Evolutionary conservation across 2,113 vertebrate species (phyloP).

Genomic region (Brienomyrus brachyistius): DNA sequence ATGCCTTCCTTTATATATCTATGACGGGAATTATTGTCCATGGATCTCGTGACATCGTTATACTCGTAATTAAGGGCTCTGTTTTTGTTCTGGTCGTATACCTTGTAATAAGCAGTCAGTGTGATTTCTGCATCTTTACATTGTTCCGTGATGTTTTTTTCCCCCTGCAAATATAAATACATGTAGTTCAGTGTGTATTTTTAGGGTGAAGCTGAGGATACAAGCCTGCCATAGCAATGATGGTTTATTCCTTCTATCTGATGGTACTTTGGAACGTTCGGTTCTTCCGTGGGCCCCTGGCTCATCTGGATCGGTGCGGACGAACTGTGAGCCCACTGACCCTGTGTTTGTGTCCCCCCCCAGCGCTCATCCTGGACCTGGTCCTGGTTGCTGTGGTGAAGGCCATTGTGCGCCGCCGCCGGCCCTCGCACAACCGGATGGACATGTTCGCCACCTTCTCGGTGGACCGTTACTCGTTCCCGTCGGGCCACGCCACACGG

Average conservation of each 20-base stretch:
- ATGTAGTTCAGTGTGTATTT: background rate
- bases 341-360: background rate
- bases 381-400: constrained; percentile 77
- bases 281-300: background rate
- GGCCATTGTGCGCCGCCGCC: constrained; percentile 77
- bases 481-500: constrained; percentile 87
- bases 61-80: background rate
- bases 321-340: background rate
- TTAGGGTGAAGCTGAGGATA: background rate
- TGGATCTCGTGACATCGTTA: background rate
- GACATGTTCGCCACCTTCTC: constrained; percentile 96
- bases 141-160: background rate
- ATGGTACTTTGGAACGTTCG: background rate
- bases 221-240: background rate
- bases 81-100: background rate
- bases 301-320: background rate
- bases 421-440: constrained; percentile 89
- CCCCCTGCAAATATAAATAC: background rate
- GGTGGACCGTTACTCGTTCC: constrained; percentile 94
- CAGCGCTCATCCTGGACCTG: constrained; percentile 82
- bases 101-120: background rate
- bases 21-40: background rate
- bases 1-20: background rate
- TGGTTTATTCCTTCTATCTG: background rate
- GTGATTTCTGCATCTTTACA: background rate